phyloP scores from a whole-genome alignment of 2,797 vertebrate species.

The Channallabes apus region DNA sequence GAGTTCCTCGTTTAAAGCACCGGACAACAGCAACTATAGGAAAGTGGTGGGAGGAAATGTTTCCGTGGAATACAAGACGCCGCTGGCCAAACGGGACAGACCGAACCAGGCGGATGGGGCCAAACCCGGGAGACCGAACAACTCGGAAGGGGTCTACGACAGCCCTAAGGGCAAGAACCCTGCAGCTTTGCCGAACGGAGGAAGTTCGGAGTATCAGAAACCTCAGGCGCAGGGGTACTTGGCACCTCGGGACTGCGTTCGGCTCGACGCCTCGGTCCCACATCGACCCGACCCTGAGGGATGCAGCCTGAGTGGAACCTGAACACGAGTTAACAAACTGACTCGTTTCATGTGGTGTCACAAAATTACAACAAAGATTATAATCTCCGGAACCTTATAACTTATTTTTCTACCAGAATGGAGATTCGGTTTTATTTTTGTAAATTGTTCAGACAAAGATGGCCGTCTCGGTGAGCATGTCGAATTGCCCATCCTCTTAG shows the following conservation, averaged over 20 bases:
- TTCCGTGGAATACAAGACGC: slow-evolving; percentile 70
- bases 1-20: slow-evolving; percentile 67
- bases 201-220: slow-evolving; percentile 66
- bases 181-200: slow-evolving; percentile 47
- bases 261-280: slow-evolving; percentile 62
- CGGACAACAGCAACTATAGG: slow-evolving; percentile 56
- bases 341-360: slow-evolving; percentile 29
- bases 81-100: slow-evolving; percentile 62
- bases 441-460: slow-evolving; percentile 16
- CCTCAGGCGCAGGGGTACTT: slow-evolving; percentile 70
- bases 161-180: slow-evolving; percentile 69
- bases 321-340: slow-evolving; percentile 24
- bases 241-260: slow-evolving; percentile 75
- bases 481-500: background rate
- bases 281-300: slow-evolving; percentile 44
- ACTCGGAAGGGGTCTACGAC: slow-evolving; percentile 71
- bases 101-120: slow-evolving; percentile 50
- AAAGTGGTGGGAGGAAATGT: slow-evolving; percentile 53
- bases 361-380: background rate
- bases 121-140: slow-evolving; percentile 52
- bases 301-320: slow-evolving; percentile 44
- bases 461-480: background rate
- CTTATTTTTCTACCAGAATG: slow-evolving; percentile 46
- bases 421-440: slow-evolving; percentile 12
- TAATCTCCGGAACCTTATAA: slow-evolving; percentile 27